These are phyloP conservation scores for Drosophila anomelani DNA, from an alignment of 2,888 invertebrate species.

Conservation along the genomic window DNA sequence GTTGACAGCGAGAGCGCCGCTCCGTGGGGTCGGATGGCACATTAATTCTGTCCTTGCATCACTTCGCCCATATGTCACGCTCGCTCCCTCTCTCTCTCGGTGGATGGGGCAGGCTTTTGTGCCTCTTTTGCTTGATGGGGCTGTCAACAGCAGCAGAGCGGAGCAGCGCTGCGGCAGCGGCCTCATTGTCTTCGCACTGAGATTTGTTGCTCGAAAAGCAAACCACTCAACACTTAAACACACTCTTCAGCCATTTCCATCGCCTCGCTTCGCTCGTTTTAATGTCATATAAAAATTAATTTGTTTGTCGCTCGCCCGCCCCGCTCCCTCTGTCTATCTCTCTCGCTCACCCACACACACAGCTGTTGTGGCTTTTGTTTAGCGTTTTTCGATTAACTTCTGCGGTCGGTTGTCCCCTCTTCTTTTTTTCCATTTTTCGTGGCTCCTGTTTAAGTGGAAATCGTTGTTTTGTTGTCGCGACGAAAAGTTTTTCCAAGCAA, in stretches of 20 bases:
- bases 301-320: constrained; percentile 73
- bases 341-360: constrained; percentile 21
- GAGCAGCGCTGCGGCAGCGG: constrained; percentile 16
- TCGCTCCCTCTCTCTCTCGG: constrained; percentile 30
- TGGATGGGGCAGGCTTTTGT: not conserved
- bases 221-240: constrained; percentile 75
- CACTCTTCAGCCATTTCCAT: constrained; percentile 63
- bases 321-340: not conserved
- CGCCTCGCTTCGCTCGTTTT: constrained; percentile 78
- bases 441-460: constrained; percentile 81
- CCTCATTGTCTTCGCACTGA: constrained; percentile 74
- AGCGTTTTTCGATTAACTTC: constrained; percentile 81
- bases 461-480: constrained; percentile 78
- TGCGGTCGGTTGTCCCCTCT: constrained; percentile 63
- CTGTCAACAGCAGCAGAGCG: constrained; percentile 70
- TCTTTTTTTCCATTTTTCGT: constrained; percentile 46
- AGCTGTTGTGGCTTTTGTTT: constrained; percentile 60
- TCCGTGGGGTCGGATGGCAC: constrained; percentile 40
- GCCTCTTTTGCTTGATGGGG: constrained; percentile 35
- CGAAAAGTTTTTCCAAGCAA: constrained; percentile 67
- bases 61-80: constrained; percentile 64
- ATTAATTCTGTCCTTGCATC: constrained; percentile 78
- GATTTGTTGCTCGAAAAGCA: constrained; percentile 70
- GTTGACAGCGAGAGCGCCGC: constrained; percentile 60
- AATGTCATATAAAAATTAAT: constrained; percentile 82